Evolutionary conservation across 2,888 invertebrate genomes (phyloP).

Genomic region (Parnassius smintheus): DNA sequence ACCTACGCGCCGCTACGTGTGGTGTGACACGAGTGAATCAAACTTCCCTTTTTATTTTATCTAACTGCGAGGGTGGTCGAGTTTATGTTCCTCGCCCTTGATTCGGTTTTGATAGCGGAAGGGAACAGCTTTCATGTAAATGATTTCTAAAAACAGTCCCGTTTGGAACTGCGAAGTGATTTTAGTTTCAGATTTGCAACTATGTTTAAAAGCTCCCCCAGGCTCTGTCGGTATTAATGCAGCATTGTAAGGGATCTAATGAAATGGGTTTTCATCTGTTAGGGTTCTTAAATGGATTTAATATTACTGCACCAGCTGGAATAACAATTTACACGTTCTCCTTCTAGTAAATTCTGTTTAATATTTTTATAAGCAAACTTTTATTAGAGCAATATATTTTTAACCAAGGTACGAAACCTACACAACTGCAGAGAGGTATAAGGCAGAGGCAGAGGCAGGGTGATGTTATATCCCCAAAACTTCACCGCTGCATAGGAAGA

Average conservation of each 20-base stretch:
- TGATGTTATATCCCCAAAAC: no score
- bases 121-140: constrained; percentile 77
- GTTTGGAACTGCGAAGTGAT: constrained; percentile 40
- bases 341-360: no score
- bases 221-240: constrained; percentile 55
- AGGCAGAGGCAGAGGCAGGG: no score
- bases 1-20: constrained; percentile 49
- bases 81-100: constrained; percentile 76
- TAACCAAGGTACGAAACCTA: no score
- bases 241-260: constrained; percentile 61
- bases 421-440: no score
- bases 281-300: constrained; percentile 66
- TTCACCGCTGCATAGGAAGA: no score
- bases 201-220: constrained; percentile 60
- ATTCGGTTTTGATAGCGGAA: constrained; percentile 78
- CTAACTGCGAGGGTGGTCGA: constrained; percentile 76
- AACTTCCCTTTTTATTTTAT: constrained; percentile 77
- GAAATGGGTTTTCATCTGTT: constrained; percentile 61
- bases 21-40: constrained; percentile 74
- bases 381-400: no score
- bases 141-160: constrained; percentile 50
- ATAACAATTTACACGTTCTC: constrained; percentile 26
- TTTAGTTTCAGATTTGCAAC: constrained; percentile 60
- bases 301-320: constrained; percentile 45
- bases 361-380: no score